Conservation (phyloP, 2,888 invertebrate genomes). For the Julus scanicus region DNA sequence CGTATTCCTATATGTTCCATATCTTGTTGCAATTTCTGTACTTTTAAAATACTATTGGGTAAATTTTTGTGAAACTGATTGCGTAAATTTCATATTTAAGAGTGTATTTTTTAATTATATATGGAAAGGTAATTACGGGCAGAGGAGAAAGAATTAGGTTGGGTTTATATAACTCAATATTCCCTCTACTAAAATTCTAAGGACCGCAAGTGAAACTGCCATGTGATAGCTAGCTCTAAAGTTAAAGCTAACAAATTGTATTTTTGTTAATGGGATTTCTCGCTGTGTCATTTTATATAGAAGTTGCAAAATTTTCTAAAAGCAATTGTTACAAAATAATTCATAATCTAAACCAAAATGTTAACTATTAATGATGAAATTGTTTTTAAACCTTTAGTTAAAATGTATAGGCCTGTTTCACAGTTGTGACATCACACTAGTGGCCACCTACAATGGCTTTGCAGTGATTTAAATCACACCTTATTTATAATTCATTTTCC, state of each 20-base stretch:
- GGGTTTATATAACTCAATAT: neutral
- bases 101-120: neutral
- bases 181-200: neutral
- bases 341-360: neutral
- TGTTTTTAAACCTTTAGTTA: neutral
- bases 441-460: neutral
- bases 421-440: constrained; percentile 36
- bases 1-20: constrained; percentile 5
- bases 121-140: constrained; percentile 7
- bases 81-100: constrained; percentile 36
- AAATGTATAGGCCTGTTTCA: constrained; percentile 42
- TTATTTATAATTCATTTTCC: neutral
- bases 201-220: neutral
- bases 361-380: neutral
- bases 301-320: no score
- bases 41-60: neutral
- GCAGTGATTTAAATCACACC: neutral
- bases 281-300: no score
- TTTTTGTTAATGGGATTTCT: neutral
- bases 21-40: constrained; percentile 20
- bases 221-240: neutral
- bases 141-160: constrained; percentile 22
- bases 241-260: neutral
- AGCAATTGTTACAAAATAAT: neutral
- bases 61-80: neutral